phyloP scores from a whole-genome alignment of 2,888 invertebrate genomes.

The Hypsopygia costalis region DNA sequence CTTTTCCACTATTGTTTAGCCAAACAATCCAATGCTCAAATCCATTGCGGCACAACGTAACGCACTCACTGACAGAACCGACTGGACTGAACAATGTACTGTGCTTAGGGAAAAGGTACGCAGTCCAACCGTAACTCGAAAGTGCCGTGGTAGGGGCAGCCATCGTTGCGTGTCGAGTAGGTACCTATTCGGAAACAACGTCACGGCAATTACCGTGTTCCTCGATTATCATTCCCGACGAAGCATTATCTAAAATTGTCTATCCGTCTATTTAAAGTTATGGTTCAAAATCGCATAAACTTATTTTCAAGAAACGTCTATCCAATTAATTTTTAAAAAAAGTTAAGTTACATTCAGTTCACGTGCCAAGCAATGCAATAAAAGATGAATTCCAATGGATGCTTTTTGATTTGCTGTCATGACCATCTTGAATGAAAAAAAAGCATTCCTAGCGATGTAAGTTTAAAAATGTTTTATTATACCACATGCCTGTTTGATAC shows the following conservation, averaged over 20 bases:
- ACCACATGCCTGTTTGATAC: no score
- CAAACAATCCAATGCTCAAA: conserved; percentile 23
- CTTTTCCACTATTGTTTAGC: conserved; percentile 34
- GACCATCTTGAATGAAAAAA: no score
- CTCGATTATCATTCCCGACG: conserved; percentile 50
- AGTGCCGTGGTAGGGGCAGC: conserved; percentile 58
- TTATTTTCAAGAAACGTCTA: conserved; percentile 11
- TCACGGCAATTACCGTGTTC: conserved; percentile 62
- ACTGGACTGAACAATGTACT: conserved; percentile 32
- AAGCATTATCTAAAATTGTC: conserved; percentile 35
- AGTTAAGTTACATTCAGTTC: conserved; percentile 12
- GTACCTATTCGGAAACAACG: conserved; percentile 37
- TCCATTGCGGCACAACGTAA: conserved; percentile 52
- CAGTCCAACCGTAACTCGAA: conserved; percentile 36
- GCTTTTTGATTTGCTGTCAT: no score
- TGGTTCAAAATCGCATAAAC: conserved; percentile 22
- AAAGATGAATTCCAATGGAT: neutral
- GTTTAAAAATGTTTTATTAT: no score
- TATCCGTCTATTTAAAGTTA: conserved; percentile 17
- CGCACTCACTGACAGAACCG: conserved; percentile 32
- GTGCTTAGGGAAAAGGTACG: conserved; percentile 30
- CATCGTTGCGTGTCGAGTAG: conserved; percentile 65
- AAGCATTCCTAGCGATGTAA: no score
- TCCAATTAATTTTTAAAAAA: conserved; percentile 14
- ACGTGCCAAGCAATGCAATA: conserved; percentile 5